Base-by-base conservation (phyloP, 2,888 invertebrate genomes). In the Phanerotoma sp. region DNA sequence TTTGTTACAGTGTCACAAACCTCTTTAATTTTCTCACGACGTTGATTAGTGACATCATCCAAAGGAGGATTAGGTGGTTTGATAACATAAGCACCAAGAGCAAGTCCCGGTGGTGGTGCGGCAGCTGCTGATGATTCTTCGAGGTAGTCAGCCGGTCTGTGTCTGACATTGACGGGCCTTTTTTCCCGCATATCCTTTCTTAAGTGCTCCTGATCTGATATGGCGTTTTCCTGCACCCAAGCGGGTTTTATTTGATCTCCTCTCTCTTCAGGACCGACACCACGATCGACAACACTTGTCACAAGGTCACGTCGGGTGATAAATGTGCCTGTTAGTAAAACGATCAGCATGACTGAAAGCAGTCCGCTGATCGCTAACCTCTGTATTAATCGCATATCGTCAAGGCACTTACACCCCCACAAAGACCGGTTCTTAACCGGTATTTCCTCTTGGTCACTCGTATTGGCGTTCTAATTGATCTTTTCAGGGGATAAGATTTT, bases 21-120 rank as follows among this genome's bases (percentile, higher is more conserved):
- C 77, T 78, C 75, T 60, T 77, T 77, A 57, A 77, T 71, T 68
- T 77, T 78, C 60, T 75, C 75, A 40, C 77, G 68, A 18, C 77
- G 70, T 53, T 71, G 71, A 61, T 74, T 66, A 6, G 73, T 77
- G 38, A 74, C 66, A 53, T 75, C 71, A 42, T 74, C 76, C 50
- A 77, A 57, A 7, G 73, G 71, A 15, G 75, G 74, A 65, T 71
- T 72, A 3, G 75, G 74, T 15, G 66, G 53, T 40, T 62, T 66
- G 51, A 75, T 58, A 45, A 66, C 58, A 56, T 73, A 73, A 10
- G 21, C 48, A 21, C 30, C 42, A n/a, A 62, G 59, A 4, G 62
- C 67, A 2, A 41, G 51, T 15, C 51, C 51, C 9, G 53, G 64
- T n/a, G 62, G 65, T n/a, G 68, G 65, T 47, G 66, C 64, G n/a